A percentile compares a stretch with the other conserved stretches of the same genome.
These are phyloP conservation scores for Parelbella ahira DNA, from an alignment of 2,888 invertebrate species.

Conservation along the genomic window DNA sequence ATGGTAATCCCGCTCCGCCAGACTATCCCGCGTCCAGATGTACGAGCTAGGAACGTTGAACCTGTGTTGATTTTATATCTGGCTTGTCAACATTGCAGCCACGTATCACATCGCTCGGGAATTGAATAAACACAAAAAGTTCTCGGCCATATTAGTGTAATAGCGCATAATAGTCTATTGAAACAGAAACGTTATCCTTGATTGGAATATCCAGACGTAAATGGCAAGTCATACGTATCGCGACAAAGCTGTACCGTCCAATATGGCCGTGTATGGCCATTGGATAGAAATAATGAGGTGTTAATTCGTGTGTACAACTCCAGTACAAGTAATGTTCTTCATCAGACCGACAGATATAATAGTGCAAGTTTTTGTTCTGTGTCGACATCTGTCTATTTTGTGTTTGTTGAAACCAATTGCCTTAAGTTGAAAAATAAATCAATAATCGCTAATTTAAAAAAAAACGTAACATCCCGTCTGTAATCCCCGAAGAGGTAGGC, in stretches of 20 bases:
- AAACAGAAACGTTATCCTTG: too few relatives aligned
- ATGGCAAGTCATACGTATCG: constrained; percentile 17
- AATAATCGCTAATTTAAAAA: too few relatives aligned
- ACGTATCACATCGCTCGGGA: background rate
- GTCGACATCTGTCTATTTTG: too few relatives aligned
- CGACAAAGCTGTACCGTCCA: constrained; percentile 4
- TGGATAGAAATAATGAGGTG: constrained; percentile 1
- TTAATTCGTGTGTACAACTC: background rate
- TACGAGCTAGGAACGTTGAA: constrained; percentile 53
- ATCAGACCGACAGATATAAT: too few relatives aligned
- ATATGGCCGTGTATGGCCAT: background rate
- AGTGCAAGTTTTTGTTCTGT: too few relatives aligned
- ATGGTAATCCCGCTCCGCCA: constrained; percentile 47
- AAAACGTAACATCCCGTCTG: too few relatives aligned
- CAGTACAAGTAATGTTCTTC: too few relatives aligned
- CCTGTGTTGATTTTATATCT: constrained; percentile 54
- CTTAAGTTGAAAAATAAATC: too few relatives aligned
- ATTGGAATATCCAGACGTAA: constrained; percentile 12
- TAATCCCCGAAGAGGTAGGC: too few relatives aligned
- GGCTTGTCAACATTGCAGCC: constrained; percentile 15
- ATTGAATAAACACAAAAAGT: too few relatives aligned
- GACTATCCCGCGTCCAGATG: constrained; percentile 65
- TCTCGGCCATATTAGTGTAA: constrained; percentile 7
- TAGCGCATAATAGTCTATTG: constrained; percentile 15
- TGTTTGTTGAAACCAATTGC: too few relatives aligned